Evolutionary conservation across 2,888 invertebrate genomes (phyloP).

Genomic region (Abrostola tripartita): DNA sequence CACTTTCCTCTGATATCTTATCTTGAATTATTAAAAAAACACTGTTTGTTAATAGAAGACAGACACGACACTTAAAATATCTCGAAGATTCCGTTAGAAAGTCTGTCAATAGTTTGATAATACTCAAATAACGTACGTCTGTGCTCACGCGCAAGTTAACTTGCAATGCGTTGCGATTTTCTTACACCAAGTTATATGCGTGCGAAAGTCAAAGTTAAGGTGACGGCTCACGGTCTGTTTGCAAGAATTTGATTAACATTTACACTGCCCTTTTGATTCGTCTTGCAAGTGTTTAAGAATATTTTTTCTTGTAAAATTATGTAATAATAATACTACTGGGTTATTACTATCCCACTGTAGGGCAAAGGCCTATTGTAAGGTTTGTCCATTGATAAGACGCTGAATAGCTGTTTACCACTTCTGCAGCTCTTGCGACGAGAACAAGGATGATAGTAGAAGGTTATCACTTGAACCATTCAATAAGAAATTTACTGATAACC

Average conservation of each 20-base stretch:
- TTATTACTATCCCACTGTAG: no score
- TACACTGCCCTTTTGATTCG: no score
- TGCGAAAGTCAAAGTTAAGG: slow-evolving; percentile 39
- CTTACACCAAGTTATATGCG: slow-evolving; percentile 32
- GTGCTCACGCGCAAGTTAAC: slow-evolving; percentile 12
- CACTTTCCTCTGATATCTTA: slow-evolving; percentile 33
- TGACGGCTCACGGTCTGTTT: slow-evolving; percentile 7
- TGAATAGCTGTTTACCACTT: no score
- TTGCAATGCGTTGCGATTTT: slow-evolving; percentile 24
- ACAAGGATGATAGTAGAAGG: no score
- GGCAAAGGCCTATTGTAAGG: no score
- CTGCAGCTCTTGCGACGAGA: no score
- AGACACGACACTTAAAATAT: slow-evolving; percentile 19
- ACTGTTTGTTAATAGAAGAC: slow-evolving; percentile 14
- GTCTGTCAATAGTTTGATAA: slow-evolving; percentile 15
- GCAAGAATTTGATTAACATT: slow-evolving; percentile 8
- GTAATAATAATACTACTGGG: no score
- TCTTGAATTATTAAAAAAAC: slow-evolving; percentile 21
- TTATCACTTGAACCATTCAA: no score
- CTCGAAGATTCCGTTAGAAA: slow-evolving; percentile 17
- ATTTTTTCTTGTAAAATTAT: no score
- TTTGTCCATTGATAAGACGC: no score
- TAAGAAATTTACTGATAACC: no score
- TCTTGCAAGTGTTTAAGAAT: no score
- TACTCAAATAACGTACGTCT: slow-evolving; percentile 16